Percentiles rank a stretch among this genome's conserved stretches.
phyloP scores from a whole-genome alignment of 2,797 vertebrate genomes.

The Eulemur mongoz region DNA sequence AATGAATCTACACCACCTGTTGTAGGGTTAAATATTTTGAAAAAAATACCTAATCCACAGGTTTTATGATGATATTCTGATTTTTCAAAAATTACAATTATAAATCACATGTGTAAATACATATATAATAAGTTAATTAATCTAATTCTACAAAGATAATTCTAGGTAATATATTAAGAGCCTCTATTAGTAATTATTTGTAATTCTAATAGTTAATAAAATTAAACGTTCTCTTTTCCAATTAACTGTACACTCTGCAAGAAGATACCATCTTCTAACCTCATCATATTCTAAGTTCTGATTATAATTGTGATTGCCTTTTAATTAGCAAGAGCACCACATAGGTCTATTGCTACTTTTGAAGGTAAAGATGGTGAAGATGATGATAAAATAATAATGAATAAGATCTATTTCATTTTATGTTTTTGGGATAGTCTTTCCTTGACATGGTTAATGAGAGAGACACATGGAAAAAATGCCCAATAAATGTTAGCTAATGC shows the following conservation, averaged over 20 bases:
- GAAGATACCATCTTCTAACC: not conserved
- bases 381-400: not conserved
- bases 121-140: not conserved
- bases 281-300: not conserved
- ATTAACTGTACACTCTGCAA: not conserved
- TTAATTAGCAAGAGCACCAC: not conserved
- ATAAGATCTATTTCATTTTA: not conserved
- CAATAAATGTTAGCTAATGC: not conserved
- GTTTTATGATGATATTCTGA: not conserved
- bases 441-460: not conserved
- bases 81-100: not conserved
- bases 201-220: not conserved
- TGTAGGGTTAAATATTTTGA: not conserved
- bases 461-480: not conserved
- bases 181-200: not conserved
- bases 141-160: not conserved
- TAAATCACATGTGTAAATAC: not conserved
- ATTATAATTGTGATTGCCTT: not conserved
- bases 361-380: not conserved
- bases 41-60: not conserved
- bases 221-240: not conserved
- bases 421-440: not conserved
- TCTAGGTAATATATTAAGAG: not conserved
- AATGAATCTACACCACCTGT: not conserved
- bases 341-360: not conserved